Base-by-base conservation (phyloP, 2,797 vertebrate species). In the Peromyscus eremicus region DNA sequence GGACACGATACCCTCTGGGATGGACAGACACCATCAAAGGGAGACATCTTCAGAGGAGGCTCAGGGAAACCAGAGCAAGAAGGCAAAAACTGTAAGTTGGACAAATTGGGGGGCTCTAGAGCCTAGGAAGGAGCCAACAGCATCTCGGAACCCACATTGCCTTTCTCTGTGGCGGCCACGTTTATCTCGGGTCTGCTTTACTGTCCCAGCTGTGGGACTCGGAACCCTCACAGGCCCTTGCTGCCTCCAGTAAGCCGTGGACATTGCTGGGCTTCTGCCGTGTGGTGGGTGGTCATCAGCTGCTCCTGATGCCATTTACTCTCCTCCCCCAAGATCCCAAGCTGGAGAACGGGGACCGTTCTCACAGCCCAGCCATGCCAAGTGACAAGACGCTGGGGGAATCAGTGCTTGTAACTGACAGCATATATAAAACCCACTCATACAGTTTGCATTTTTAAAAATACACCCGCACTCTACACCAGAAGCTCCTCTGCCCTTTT, bases 401-500 rank as follows among this genome's bases (percentile, higher is more conserved):
- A 55, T 2, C 52, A 19, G 89, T 16, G 79, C 81, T 81, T 81
- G 16, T 49, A 91, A 57, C 57, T 37, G 46, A 60, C 46, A 77
- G 75, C 46, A 17, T 4, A 70, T 12, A 27, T 12, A 75, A 70
- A 75, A n/a, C 70, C 85, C 77, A 71, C 92, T 92, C 46, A n/a
- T 23, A 73, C 43, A 57, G 57, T 84, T 81, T 88, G 82, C 49
- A 37, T 68, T 92, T 94, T 96, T 90, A 81, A 85, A 94, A 93
- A 87, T 92, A 80, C 3, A 43, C 79, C 40, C 57, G 43, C 83
- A 81, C 46, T 40, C 23, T 43, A 55, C 27, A 70, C 77, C 94
- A 92, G 96, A 93, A 97, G 89, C 68, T 92, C 85, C 76, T 93
- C 88, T 96, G 91, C 71, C 96, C 88, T 88, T 93, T 94, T 86